Conservation (phyloP, 2,797 vertebrate genomes). For the Peromyscus nudipes region DNA sequence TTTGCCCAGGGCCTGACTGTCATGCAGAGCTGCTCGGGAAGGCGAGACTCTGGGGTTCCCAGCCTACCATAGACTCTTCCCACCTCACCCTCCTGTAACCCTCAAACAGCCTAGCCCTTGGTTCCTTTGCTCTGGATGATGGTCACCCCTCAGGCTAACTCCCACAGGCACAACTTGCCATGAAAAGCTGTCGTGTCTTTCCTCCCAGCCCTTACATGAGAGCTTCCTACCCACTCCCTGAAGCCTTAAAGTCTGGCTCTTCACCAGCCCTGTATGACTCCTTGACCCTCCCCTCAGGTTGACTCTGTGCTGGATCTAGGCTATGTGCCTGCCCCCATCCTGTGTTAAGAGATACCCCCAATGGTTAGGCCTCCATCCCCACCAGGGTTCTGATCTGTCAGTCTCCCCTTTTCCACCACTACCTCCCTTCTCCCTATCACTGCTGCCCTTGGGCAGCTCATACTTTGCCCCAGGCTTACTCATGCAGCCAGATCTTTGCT, state of each 20-base stretch:
- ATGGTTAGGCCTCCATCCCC: not conserved
- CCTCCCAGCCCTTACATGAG: not conserved
- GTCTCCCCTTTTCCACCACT: not conserved
- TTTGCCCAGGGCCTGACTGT: not conserved
- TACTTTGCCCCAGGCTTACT: not conserved
- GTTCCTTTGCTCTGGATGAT: not conserved
- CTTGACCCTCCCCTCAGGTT: no score
- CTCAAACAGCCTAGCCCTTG: not conserved
- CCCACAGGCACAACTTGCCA: not conserved
- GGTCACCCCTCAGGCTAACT: not conserved
- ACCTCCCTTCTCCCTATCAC: no score
- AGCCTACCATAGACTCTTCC: not conserved
- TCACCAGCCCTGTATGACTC: not conserved
- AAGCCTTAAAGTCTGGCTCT: not conserved
- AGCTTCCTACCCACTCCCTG: not conserved
- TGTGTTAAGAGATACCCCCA: not conserved
- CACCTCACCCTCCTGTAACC: not conserved
- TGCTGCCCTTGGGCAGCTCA: not conserved
- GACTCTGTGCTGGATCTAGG: not conserved
- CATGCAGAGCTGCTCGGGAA: not conserved
- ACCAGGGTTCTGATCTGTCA: not conserved
- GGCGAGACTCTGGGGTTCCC: not conserved
- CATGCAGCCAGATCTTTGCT: not conserved
- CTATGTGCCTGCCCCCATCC: not conserved
- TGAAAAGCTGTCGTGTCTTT: not conserved